A percentile compares a stretch with the other conserved stretches of the same genome.
phyloP scores from a whole-genome alignment of 2,113 vertebrate species.

The Laticauda laticaudata region DNA sequence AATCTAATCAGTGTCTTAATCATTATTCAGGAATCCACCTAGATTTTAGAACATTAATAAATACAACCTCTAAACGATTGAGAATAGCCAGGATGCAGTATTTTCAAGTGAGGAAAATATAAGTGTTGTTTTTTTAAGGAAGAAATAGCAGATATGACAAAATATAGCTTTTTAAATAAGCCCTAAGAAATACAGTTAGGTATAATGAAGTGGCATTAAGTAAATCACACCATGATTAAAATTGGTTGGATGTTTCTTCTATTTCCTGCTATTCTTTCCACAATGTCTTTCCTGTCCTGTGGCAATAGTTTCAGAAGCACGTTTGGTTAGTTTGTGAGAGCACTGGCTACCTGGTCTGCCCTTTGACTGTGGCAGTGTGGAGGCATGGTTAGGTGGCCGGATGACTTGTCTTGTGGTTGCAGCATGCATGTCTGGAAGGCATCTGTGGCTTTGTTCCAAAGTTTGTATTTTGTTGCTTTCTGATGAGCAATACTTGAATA shows the following conservation, averaged over 20 bases:
- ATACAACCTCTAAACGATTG: background rate
- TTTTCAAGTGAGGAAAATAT: background rate
- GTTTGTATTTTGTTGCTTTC: too few relatives aligned
- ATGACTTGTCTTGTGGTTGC: background rate
- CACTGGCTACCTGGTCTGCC: background rate
- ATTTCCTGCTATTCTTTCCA: background rate
- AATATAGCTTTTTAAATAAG: background rate
- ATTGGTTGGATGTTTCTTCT: background rate
- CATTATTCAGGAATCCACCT: background rate
- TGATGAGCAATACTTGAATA: too few relatives aligned
- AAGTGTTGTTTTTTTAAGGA: background rate
- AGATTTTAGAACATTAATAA: background rate
- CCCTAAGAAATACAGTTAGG: background rate
- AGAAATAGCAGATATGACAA: background rate
- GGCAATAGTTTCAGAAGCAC: background rate
- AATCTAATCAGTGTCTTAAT: background rate
- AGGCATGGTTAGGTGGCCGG: background rate
- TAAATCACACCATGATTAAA: background rate
- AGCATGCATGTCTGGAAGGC: background rate
- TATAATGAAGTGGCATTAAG: background rate
- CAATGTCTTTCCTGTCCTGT: background rate
- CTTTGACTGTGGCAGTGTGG: background rate
- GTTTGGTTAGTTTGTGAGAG: background rate
- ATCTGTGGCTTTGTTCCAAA: background rate
- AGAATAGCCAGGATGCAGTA: background rate